A percentile compares a stretch with the other conserved stretches of the same genome.
Conservation (phyloP, 2,888 invertebrate species). For the Strigamia crassipes region DNA sequence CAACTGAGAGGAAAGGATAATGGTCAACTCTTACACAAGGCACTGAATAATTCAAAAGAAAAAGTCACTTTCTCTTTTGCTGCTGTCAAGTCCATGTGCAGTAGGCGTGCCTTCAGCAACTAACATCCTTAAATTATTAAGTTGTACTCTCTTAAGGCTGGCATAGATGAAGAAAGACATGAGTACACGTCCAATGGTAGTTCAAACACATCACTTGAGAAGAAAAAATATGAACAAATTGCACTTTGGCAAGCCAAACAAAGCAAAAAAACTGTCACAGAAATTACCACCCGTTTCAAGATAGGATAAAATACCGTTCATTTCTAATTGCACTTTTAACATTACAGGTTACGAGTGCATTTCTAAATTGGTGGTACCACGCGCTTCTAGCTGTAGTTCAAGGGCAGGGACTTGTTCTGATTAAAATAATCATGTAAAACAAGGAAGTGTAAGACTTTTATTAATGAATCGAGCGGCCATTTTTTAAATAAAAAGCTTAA, state of each 20-base stretch:
- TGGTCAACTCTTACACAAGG: constrained; percentile 8
- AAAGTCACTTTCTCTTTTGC: constrained; percentile 42
- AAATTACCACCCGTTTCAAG: not conserved
- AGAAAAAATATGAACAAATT: constrained; percentile 33
- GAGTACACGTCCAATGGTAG: not conserved
- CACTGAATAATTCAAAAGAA: constrained; percentile 19
- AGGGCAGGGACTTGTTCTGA: too few relatives aligned
- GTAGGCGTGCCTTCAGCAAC: constrained; percentile 31
- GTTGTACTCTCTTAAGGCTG: constrained; percentile 8
- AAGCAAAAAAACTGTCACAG: not conserved
- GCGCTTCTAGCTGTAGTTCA: too few relatives aligned
- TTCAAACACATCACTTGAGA: not conserved
- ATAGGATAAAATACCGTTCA: not conserved
- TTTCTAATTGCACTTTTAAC: not conserved
- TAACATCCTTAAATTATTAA: constrained; percentile 40
- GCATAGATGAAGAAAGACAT: not conserved
- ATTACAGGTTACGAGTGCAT: too few relatives aligned
- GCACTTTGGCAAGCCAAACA: constrained; percentile 12
- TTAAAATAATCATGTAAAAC: too few relatives aligned
- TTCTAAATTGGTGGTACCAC: too few relatives aligned
- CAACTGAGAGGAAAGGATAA: constrained; percentile 8
- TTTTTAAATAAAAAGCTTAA: too few relatives aligned
- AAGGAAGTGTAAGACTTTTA: too few relatives aligned
- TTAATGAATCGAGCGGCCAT: too few relatives aligned
- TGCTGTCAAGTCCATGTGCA: constrained; percentile 40